Conservation (phyloP, 2,797 vertebrate species). For the Natrix natrix region DNA sequence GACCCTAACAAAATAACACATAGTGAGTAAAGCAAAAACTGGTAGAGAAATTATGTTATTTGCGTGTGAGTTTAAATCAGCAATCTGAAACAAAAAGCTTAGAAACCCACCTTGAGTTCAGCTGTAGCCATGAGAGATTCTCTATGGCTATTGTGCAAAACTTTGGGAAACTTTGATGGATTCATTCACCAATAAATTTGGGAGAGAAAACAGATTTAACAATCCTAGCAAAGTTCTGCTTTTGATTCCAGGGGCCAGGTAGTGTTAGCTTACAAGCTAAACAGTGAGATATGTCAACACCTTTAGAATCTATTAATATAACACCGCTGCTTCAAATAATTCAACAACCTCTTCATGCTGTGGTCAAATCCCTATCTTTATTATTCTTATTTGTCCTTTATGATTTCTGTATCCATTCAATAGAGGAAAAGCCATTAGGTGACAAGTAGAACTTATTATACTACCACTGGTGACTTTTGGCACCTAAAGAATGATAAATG, state of each 20-base stretch:
- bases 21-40: not conserved
- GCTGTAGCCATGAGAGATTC: not conserved
- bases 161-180: not conserved
- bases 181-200: not conserved
- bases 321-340: conserved; percentile 43
- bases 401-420: conserved; percentile 45
- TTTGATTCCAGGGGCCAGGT: conserved; percentile 29
- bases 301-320: conserved; percentile 30
- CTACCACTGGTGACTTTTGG: conserved; percentile 37
- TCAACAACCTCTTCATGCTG: conserved; percentile 39
- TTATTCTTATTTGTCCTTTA: conserved; percentile 25
- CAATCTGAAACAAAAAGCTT: not conserved
- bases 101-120: not conserved
- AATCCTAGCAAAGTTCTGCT: conserved; percentile 20
- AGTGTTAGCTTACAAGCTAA: conserved; percentile 15
- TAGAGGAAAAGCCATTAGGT: conserved; percentile 51
- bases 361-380: conserved; percentile 38
- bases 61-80: not conserved
- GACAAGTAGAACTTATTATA: conserved; percentile 27
- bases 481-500: conserved; percentile 51
- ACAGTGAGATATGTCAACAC: conserved; percentile 27
- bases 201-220: conserved; percentile 28
- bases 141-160: not conserved
- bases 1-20: not conserved
- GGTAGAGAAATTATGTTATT: not conserved